Base-by-base conservation (phyloP, 2,888 invertebrate species). In the Tinea pellionella region DNA sequence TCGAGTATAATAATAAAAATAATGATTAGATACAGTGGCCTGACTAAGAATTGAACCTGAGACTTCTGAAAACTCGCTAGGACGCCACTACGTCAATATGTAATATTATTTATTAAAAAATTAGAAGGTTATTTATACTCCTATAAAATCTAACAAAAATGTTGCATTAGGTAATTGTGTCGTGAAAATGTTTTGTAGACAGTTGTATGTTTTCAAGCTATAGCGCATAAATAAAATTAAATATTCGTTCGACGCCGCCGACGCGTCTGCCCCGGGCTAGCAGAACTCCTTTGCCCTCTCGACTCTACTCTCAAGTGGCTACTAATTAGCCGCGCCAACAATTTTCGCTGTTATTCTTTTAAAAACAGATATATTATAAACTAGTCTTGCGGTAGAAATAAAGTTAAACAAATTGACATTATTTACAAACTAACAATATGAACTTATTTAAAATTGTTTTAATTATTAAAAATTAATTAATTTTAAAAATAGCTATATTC, bases 201-300 rank as follows among this genome's bases (percentile, higher is more conserved):
- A 2, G 19, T 18, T 47, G 47, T 47, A 47, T 24, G 75, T 75
- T 76, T 75, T 77, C 77, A 74, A 77, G 70, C 76, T 80, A 78
- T 78, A 78, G 77, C 72, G 76, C 73, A 77, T 80, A 79, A 78
- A 80, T 78, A 80, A 57, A 53, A 81, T 81, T 81, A 79, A 80
- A 74, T 68, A 75, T 77, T 70, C 74, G 74, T 78, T 79, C 75
- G 73, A 75, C 72, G 74, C 72, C 73, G 73, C 72, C 72, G 74
- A 72, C 73, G 73, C 72, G 19, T 57, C 66, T 71, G 69, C 68
- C 65, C 64, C 67, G 68, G 64, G 68, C 69, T 65, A 67, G 69
- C 15, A 47, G 47, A 16, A 16, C 55, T 24, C 55, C 55, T 55
- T 55, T 18, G 37, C 37, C 37, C 37, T 37, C 37, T 37, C n/a